Conservation (phyloP, 1,140 invertebrate genomes). For the Brachionus plicatilis region DNA sequence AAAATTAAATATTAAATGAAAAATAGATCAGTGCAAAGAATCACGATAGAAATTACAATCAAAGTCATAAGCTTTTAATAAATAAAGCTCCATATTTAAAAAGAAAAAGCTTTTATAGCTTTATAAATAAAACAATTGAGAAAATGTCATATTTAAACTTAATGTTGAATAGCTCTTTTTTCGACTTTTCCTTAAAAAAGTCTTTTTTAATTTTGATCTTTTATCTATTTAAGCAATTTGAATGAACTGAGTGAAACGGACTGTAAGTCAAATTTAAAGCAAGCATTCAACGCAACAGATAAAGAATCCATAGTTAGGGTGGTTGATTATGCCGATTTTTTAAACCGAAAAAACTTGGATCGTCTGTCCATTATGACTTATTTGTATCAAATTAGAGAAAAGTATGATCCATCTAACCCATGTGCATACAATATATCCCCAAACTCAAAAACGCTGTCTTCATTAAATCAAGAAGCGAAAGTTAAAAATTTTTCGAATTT, state of each 20-base stretch:
- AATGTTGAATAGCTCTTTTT: no score
- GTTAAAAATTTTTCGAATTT: neutral
- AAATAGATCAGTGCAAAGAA: no score
- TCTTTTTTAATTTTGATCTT: neutral
- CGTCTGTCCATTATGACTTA: slow-evolving; percentile 18
- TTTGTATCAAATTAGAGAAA: slow-evolving; percentile 34
- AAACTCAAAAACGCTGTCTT: neutral
- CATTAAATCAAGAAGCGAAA: neutral
- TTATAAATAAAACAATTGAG: no score
- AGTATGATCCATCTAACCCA: neutral
- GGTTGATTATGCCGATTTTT: slow-evolving; percentile 5
- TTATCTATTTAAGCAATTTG: neutral
- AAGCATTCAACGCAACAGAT: slow-evolving; percentile 33
- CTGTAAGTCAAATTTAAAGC: slow-evolving; percentile 2
- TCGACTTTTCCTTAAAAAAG: slow-evolving; percentile 50
- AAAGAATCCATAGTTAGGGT: slow-evolving; percentile 25
- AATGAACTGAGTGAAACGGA: neutral
- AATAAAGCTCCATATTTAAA: no score
- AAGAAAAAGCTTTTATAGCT: no score
- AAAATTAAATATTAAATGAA: no score
- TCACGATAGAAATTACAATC: no score
- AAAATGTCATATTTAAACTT: no score
- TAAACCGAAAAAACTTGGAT: slow-evolving; percentile 24
- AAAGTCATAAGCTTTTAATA: no score
- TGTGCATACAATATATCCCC: neutral